Percentiles rank a stretch among this genome's conserved stretches.
These are phyloP conservation scores for Pangasius larnaudii DNA, from an alignment of 2,797 vertebrate genomes.

Conservation along the genomic window DNA sequence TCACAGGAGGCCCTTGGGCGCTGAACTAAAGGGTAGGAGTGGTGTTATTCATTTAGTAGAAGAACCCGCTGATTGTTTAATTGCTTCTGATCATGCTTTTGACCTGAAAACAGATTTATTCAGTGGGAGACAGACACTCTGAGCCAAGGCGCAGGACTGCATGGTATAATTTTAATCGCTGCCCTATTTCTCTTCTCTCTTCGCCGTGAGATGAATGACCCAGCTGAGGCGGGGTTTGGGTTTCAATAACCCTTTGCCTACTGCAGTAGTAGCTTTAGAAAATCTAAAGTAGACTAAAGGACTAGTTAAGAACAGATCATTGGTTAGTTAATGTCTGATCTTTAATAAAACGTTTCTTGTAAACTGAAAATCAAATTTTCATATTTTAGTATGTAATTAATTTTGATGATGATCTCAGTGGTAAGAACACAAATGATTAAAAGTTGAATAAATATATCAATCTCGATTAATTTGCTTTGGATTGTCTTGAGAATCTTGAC, in stretches of 20 bases:
- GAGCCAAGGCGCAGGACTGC: conserved; percentile 43
- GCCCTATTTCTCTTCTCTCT: conserved; percentile 75
- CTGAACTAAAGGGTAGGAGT: background rate
- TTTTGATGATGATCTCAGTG: background rate
- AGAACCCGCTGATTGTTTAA: conserved; percentile 50
- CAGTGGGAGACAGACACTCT: conserved; percentile 31
- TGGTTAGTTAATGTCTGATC: background rate
- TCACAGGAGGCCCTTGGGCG: background rate
- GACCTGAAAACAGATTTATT: conserved; percentile 49
- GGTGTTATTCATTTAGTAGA: conserved; percentile 45
- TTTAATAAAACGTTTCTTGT: background rate
- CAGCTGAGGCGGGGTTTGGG: conserved; percentile 57
- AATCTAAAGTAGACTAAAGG: background rate
- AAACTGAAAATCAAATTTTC: background rate
- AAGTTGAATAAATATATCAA: background rate
- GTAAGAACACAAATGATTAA: background rate
- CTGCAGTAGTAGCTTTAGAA: background rate
- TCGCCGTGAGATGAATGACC: conserved; percentile 75
- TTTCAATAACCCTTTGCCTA: conserved; percentile 45
- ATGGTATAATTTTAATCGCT: conserved; percentile 72
- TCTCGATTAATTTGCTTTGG: background rate
- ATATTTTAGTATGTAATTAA: background rate
- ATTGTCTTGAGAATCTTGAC: background rate
- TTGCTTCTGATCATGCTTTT: conserved; percentile 34
- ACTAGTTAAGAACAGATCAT: background rate